phyloP scores from a whole-genome alignment of 2,113 vertebrate species.

The Apteryx owenii region DNA sequence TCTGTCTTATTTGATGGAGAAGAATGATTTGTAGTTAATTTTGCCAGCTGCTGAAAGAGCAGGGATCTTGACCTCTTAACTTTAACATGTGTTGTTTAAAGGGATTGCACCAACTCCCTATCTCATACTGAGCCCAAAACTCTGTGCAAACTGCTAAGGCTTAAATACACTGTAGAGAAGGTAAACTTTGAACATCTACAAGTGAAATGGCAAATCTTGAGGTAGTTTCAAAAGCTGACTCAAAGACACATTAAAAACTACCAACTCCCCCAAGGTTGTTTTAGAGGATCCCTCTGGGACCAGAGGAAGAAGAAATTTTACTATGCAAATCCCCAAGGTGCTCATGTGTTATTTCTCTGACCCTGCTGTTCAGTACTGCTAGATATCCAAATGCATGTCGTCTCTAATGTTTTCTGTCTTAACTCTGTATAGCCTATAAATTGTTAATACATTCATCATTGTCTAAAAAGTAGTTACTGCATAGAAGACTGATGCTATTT shows the following conservation, averaged over 20 bases:
- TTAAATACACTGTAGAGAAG: not conserved
- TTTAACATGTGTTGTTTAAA: not conserved
- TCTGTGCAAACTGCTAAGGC: not conserved
- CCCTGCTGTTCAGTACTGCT: not conserved
- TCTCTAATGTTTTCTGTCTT: not conserved
- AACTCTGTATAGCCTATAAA: not conserved
- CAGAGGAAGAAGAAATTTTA: not conserved
- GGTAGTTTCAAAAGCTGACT: not conserved
- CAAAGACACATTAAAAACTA: not conserved
- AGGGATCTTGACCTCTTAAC: not conserved
- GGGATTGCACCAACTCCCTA: not conserved
- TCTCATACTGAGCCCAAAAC: not conserved
- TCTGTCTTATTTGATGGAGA: not conserved
- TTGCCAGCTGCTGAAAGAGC: not conserved
- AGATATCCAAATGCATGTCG: not conserved
- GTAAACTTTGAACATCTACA: not conserved
- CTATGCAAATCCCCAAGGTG: not conserved
- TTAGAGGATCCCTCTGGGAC: not conserved
- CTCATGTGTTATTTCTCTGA: not conserved
- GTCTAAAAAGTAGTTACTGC: not conserved
- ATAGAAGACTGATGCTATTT: not conserved
- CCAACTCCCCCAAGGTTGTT: rapidly evolving
- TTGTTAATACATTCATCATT: not conserved
- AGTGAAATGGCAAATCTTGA: not conserved
- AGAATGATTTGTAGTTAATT: not conserved